Evolutionary conservation across 2,113 vertebrate genomes (phyloP).

Genomic region (Osmerus eperlanus): DNA sequence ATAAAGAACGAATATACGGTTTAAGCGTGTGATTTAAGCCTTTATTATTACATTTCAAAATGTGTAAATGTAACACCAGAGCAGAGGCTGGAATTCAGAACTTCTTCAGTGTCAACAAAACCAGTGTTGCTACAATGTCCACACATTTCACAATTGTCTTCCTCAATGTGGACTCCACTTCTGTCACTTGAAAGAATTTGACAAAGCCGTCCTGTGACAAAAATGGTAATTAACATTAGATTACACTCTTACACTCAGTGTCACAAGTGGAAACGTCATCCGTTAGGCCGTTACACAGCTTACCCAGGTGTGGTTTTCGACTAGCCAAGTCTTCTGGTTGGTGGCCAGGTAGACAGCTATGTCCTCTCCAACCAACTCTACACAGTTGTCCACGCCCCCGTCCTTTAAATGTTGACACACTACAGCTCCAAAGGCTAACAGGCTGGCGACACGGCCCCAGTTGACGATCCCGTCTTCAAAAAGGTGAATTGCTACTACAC

Average conservation of each 20-base stretch:
- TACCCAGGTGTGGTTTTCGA: slow-evolving; percentile 78
- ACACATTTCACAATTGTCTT: slow-evolving; percentile 77
- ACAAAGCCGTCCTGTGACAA: slow-evolving; percentile 74
- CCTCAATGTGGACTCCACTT: slow-evolving; percentile 74
- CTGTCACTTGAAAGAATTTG: slow-evolving; percentile 77
- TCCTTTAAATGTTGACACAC: slow-evolving; percentile 75
- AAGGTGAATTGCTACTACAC: slow-evolving; percentile 60
- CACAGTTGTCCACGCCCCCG: slow-evolving; percentile 63
- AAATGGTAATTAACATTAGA: background rate
- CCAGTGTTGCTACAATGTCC: slow-evolving; percentile 58
- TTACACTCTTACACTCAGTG: background rate
- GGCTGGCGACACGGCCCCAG: slow-evolving; percentile 81
- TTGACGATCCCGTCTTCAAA: slow-evolving; percentile 78
- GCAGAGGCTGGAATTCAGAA: too few species aligned
- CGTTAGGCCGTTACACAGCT: slow-evolving; percentile 39
- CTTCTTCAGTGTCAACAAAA: background rate
- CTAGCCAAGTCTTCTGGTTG: slow-evolving; percentile 72
- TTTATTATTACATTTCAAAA: too few species aligned
- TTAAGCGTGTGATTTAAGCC: too few species aligned
- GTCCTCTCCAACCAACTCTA: slow-evolving; percentile 60
- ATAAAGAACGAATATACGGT: too few species aligned
- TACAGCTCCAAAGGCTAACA: slow-evolving; percentile 79
- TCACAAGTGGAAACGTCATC: background rate
- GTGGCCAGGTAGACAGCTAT: slow-evolving; percentile 73
- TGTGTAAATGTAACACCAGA: too few species aligned